These are phyloP conservation scores for Neotoxoptera formosana DNA, from an alignment of 1,140 invertebrate species.

Conservation along the genomic window DNA sequence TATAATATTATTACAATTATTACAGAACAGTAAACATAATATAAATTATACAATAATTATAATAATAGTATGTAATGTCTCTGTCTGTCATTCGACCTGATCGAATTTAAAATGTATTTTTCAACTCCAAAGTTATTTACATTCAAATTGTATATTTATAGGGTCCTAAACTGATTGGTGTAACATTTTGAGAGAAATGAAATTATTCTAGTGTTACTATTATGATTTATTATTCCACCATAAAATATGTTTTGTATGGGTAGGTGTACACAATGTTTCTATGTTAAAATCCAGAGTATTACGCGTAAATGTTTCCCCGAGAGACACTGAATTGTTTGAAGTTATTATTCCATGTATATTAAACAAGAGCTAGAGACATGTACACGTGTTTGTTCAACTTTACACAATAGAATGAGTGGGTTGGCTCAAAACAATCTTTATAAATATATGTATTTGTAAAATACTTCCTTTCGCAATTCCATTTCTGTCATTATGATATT, in stretches of 20 bases:
- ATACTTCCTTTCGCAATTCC: not conserved
- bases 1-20: no score
- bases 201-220: not conserved
- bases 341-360: constrained; percentile 9
- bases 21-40: no score
- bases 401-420: not conserved
- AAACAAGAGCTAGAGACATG: not conserved
- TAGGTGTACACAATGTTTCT: not conserved
- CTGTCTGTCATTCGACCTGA: not conserved
- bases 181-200: not conserved
- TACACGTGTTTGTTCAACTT: not conserved
- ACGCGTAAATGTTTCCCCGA: not conserved
- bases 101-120: not conserved
- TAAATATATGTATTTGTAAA: not conserved
- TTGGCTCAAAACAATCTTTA: not conserved
- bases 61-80: no score
- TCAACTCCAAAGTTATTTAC: not conserved
- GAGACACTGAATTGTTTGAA: not conserved
- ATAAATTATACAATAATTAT: no score
- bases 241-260: not conserved
- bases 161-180: not conserved
- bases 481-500: not conserved
- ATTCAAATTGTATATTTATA: not conserved
- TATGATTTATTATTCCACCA: not conserved
- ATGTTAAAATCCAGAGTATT: not conserved